These are phyloP conservation scores for Cydia strobilella DNA, from an alignment of 1,140 invertebrate species.

Conservation along the genomic window DNA sequence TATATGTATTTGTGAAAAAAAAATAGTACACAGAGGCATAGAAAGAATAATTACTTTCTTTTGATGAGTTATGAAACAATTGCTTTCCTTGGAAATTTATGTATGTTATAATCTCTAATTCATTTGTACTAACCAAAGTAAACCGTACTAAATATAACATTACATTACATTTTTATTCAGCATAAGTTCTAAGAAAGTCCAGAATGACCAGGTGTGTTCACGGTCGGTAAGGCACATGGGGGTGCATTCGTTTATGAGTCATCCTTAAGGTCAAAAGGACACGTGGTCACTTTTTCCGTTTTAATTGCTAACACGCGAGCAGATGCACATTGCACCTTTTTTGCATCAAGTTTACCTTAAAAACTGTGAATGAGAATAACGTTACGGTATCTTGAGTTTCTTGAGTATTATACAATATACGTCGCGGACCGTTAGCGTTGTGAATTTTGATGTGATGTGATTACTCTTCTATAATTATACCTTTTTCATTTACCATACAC, in stretches of 20 bases:
- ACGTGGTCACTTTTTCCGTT: slow-evolving; percentile 37
- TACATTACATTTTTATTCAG: slow-evolving; percentile 4
- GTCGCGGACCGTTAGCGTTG: no score
- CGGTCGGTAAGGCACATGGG: slow-evolving; percentile 46
- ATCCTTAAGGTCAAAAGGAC: slow-evolving; percentile 36
- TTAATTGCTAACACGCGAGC: slow-evolving; percentile 24
- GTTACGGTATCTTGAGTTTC: neutral
- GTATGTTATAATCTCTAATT: neutral
- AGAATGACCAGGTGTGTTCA: slow-evolving; percentile 46
- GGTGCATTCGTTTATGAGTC: slow-evolving; percentile 38
- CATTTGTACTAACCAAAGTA: neutral
- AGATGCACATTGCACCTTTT: slow-evolving; percentile 6
- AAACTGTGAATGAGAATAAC: neutral
- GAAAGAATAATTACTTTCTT: no score
- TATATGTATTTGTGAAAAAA: no score
- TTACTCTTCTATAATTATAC: no score
- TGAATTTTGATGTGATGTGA: no score
- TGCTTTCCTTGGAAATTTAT: neutral
- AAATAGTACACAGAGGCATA: no score
- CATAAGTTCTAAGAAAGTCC: slow-evolving; percentile 11
- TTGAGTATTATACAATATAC: no score
- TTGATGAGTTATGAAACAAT: no score
- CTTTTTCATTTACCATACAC: no score
- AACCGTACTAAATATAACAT: neutral
- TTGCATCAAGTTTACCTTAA: slow-evolving; percentile 33